Evolutionary conservation across 2,797 vertebrate species (phyloP), one percentile per base, ranked within the genome.

Genomic region (Setipinna tenuifilis): DNA sequence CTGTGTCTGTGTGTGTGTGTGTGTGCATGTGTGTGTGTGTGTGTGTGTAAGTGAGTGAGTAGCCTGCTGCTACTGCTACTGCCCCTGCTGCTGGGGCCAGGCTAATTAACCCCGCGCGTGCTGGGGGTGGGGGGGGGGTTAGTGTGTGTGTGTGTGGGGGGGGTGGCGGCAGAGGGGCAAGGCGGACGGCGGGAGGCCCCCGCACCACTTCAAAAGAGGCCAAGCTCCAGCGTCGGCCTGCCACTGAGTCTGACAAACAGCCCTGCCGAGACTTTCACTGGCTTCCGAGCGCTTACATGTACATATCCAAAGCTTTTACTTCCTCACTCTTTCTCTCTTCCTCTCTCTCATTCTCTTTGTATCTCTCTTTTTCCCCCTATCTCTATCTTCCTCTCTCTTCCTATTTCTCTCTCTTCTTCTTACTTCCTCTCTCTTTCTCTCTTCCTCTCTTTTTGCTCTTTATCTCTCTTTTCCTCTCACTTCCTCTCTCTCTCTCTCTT

Each of bases 101-200:
- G 88, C 91, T 94, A 93, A 95, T 95, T 94, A 94, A 93, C 93
- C 90, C 86, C 90, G 89, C 89, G 91, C 89, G 89, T n/a, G 90
- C 85, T 75, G 68, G 16, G 14, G 68, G n/a, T 6, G 11, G 61
- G 11, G 61, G 4, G 17, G 19, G 21, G 17, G 58, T 61, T 19
- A 11, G 23, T 62, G 59, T n/a, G 89, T 90, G 91, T 88, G 90
- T 90, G 90, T 82, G 50, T 14, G 7, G 50, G 9, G 14, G 50
- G 7, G 50, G 50, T 3, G 50, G 7, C n/a, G 50, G 50, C 50
- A 54, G 50, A 10, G 50, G 50, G 50, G 50, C 35, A 41, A 2
- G 86, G 84, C 89, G 90, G 87, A 19, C 91, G 86, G 85, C 86
- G 86, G 90, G 91, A 92, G 85, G 87, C 81, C 65, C 65, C 86